Conservation (phyloP, 2,888 invertebrate species). For the Eupithecia insigniata region DNA sequence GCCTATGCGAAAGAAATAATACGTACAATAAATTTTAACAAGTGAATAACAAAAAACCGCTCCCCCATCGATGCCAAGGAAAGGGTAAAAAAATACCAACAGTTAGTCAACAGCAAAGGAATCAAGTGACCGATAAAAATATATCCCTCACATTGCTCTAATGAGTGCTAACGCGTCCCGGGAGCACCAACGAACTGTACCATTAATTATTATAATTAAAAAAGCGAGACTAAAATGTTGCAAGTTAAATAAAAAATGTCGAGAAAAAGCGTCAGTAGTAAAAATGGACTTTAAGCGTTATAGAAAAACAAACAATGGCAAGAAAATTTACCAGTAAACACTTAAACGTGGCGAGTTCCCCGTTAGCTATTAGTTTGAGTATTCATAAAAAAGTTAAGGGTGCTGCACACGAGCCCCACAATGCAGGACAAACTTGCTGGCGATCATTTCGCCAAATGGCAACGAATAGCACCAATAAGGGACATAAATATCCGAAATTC, state of each 20-base stretch:
- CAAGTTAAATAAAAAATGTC: slow-evolving; percentile 58
- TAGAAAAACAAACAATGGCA: slow-evolving; percentile 68
- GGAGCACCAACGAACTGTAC: slow-evolving; percentile 55
- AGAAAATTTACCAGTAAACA: slow-evolving; percentile 71
- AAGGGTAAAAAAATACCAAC: neutral
- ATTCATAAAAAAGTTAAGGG: neutral
- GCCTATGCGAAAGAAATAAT: slow-evolving; percentile 1
- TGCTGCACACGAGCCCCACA: neutral
- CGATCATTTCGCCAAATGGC: neutral
- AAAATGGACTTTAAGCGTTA: slow-evolving; percentile 66
- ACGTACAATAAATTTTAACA: neutral
- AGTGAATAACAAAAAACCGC: too few species aligned
- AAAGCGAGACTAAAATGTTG: slow-evolving; percentile 56
- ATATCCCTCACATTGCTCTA: slow-evolving; percentile 43
- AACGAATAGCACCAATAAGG: neutral
- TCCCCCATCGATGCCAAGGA: neutral
- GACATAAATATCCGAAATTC: neutral
- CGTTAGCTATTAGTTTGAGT: slow-evolving; percentile 67
- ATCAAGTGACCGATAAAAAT: slow-evolving; percentile 39
- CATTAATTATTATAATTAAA: slow-evolving; percentile 72
- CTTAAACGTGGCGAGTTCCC: slow-evolving; percentile 69
- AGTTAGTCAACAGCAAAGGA: slow-evolving; percentile 2
- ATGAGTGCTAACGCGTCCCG: slow-evolving; percentile 43
- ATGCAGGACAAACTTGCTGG: neutral
- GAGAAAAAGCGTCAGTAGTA: slow-evolving; percentile 13